Percentiles rank a stretch among this genome's conserved stretches.
These are phyloP conservation scores for Odontomachus brunneus DNA, from an alignment of 1,140 invertebrate genomes.

Conservation along the genomic window DNA sequence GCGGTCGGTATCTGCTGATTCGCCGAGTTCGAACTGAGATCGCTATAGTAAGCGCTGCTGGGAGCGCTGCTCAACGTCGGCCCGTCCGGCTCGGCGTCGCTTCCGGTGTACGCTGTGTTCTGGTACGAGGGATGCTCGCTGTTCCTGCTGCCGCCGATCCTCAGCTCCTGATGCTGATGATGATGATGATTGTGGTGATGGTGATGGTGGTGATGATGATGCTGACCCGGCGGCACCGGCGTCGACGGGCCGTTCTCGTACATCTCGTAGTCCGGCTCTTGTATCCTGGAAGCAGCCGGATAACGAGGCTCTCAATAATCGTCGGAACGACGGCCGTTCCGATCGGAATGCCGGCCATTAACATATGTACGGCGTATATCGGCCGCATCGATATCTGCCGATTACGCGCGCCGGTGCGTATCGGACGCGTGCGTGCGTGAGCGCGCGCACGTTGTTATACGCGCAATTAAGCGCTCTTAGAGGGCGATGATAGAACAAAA, in stretches of 20 bases:
- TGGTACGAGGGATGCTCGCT: constrained; percentile 88
- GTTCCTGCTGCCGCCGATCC: constrained; percentile 81
- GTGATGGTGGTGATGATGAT: constrained; percentile 80
- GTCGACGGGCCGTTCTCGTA: constrained; percentile 84
- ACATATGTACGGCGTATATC: constrained; percentile 36
- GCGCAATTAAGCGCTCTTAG: background rate
- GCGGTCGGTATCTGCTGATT: constrained; percentile 77
- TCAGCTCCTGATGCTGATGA: constrained; percentile 74
- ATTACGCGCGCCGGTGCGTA: constrained; percentile 40
- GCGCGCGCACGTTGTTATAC: constrained; percentile 16
- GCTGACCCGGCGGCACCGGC: constrained; percentile 77
- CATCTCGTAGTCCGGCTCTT: constrained; percentile 85
- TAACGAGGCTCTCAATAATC: constrained; percentile 44
- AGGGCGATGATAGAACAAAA: constrained; percentile 34
- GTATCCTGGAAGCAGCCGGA: constrained; percentile 76
- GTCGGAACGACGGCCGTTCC: background rate
- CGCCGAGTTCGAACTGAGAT: constrained; percentile 84
- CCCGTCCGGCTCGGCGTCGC: constrained; percentile 88
- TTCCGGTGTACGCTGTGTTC: constrained; percentile 89
- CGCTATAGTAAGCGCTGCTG: constrained; percentile 90
- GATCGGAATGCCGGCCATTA: constrained; percentile 44
- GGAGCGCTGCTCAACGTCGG: constrained; percentile 88
- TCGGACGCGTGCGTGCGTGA: no score
- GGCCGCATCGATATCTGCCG: constrained; percentile 48
- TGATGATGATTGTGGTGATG: constrained; percentile 77